Base-by-base conservation (phyloP, 2,797 vertebrate species). In the Cottoperca gobio region DNA sequence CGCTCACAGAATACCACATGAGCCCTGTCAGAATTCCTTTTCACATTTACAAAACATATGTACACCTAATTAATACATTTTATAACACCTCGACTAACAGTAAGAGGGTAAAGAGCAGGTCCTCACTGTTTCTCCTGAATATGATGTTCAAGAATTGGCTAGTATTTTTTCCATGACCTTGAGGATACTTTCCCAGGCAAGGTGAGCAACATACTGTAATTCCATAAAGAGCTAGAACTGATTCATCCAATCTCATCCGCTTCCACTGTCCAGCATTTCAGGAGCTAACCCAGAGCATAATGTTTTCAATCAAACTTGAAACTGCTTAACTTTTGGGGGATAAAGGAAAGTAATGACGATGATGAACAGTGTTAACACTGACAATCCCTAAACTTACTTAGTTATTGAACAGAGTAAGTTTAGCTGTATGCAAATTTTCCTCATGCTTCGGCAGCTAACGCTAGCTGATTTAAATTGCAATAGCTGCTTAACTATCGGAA, bases 11-110 rank as follows among this genome's bases (percentile, higher is more conserved):
- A 37, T 35, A 28, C 7, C 40, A 53, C 21, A 48, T 37, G 24
- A 46, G 31, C 37, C 45, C 5, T n/a, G 45, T 53, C 31, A 35
- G 23, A 46, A 17, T 49, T 17, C 13, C 62, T 48, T 57, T 40
- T 14, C n/a, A 69, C 58, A 50, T 52, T 45, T 50, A 14, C 35
- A 28, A 48, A 76, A 76, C 31, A 54, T 28, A 45, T 17, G 42
- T 50, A 10, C 35, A 28, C 13, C 24, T 21, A 62, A 48, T 61
- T 55, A 33, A 46, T 24, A 43, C 40, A 43, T 52, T 24, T 21
- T 13, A 2, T 33, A 26, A 57, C 43, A 43, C 37, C 43, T 43
- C 5, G 0, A 16, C 28, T 17, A n/a, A 21, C 21, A 24, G 31
- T 42, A 5, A 35, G 4, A 52, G n/a, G 12, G n/a, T 37, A 48